A percentile compares a stretch with the other conserved stretches of the same genome.
These are phyloP conservation scores for Sternotherus odoratus DNA, from an alignment of 2,797 vertebrate genomes.

Conservation along the genomic window DNA sequence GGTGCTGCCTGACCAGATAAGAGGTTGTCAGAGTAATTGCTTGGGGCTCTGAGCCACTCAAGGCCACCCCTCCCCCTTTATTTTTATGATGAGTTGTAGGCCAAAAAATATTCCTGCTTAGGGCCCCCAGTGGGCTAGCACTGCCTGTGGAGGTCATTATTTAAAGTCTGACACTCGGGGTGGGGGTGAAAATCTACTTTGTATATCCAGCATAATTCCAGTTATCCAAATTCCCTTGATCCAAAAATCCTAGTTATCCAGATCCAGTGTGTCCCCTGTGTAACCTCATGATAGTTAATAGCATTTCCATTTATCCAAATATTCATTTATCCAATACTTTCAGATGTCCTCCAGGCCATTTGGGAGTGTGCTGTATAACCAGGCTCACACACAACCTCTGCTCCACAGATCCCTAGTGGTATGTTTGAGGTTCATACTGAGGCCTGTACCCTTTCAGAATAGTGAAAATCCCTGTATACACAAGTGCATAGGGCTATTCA, in stretches of 20 bases:
- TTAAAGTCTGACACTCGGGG: neutral
- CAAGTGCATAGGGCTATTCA: neutral
- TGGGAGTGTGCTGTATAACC: neutral
- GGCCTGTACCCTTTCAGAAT: neutral
- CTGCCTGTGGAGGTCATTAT: neutral
- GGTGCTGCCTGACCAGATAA: conserved; percentile 11
- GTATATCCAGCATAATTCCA: neutral
- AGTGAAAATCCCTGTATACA: neutral
- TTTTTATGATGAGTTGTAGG: neutral
- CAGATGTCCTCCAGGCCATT: neutral
- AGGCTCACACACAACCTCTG: neutral
- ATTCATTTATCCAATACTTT: neutral
- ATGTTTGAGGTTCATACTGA: neutral
- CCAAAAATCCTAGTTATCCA: neutral
- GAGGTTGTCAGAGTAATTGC: neutral
- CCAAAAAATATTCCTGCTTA: neutral
- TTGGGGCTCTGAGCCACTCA: too few relatives aligned
- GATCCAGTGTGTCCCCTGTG: neutral
- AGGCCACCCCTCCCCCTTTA: neutral
- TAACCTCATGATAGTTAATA: neutral
- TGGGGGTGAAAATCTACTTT: neutral
- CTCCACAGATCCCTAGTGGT: neutral
- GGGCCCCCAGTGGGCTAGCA: too few relatives aligned
- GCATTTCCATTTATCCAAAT: neutral
- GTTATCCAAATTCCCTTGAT: neutral